Percentiles rank a stretch among this genome's conserved stretches.
These are phyloP conservation scores for Microcebus lehilahytsara DNA, from an alignment of 2,113 vertebrate species.

Conservation along the genomic window DNA sequence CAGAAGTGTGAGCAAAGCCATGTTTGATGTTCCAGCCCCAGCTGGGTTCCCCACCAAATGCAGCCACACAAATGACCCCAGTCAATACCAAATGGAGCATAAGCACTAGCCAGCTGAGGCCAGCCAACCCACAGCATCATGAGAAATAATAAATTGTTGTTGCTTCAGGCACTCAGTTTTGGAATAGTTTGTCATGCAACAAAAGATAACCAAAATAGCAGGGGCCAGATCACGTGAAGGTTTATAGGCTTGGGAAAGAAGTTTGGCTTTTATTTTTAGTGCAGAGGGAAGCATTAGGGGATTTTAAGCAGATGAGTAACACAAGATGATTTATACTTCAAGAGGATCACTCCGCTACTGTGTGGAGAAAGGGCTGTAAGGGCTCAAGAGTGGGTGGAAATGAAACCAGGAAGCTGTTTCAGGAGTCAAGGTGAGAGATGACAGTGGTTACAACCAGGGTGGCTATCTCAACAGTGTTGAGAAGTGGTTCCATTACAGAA, in stretches of 20 bases:
- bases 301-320: constrained; percentile 7
- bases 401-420: background rate
- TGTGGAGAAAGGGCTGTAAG: background rate
- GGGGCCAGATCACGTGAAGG: background rate
- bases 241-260: background rate
- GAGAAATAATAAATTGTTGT: background rate
- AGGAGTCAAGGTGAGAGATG: background rate
- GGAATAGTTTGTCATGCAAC: background rate
- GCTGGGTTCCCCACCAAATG: background rate
- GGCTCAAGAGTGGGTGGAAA: background rate
- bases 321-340: background rate
- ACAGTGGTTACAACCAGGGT: background rate
- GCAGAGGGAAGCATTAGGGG: background rate
- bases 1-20: background rate
- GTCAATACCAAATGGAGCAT: constrained; percentile 12
- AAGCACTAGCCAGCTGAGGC: constrained; percentile 8
- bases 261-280: constrained; percentile 32
- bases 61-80: background rate
- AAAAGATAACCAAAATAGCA: background rate
- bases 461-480: background rate
- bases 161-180: background rate
- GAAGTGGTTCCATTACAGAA: background rate
- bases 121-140: background rate
- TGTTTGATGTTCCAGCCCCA: background rate
- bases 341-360: background rate